Evolutionary conservation across 2,113 vertebrate genomes (phyloP), one percentile per base, ranked within the genome.

Genomic region (Odocoileus hemionus): DNA sequence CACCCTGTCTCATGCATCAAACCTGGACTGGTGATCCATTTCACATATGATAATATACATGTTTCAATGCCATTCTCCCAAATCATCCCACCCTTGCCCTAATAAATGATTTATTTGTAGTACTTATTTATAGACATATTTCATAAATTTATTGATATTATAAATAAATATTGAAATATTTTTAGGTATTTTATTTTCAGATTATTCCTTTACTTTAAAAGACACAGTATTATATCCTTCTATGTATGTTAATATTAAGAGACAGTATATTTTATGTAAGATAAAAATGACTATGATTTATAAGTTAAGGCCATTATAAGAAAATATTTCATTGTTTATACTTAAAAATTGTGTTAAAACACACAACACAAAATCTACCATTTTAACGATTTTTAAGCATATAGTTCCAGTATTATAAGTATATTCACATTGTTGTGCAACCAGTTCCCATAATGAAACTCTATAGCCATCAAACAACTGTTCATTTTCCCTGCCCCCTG

Each of bases 181-280:
- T 67, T 70, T 36, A 70, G 17, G 9, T 70, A 67, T 50, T 19
- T 21, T 89, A 82, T 28, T 89, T 78, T 47, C 43, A 83, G 39
- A 85, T 70, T 92, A 33, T 79, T 45, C n/a, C 13, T 96, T 91
- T 96, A 57, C 36, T 92, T 79, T 95, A 86, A 92, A 80, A 92
- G 28, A 70, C 17, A 55, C 30, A 91, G n/a, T 84, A 55, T 58
- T 61, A 50, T 25, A 93, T 39, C 19, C 55, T 95, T 80, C 13
- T 82, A 11, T 91, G 3, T 19, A 28, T 80, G 39, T 80, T 94
- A 88, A 47, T 85, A 67, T 58, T 76, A 33, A 97, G 52, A 86
- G 52, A 52, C 26, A 87, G 78, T 82, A 28, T 82, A 57, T 16
- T 57, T 87, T 58, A 36, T 54, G 26, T 55, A 79, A 97, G 57